phyloP scores from a whole-genome alignment of 2,888 invertebrate genomes.

The Callyntrura sp. region DNA sequence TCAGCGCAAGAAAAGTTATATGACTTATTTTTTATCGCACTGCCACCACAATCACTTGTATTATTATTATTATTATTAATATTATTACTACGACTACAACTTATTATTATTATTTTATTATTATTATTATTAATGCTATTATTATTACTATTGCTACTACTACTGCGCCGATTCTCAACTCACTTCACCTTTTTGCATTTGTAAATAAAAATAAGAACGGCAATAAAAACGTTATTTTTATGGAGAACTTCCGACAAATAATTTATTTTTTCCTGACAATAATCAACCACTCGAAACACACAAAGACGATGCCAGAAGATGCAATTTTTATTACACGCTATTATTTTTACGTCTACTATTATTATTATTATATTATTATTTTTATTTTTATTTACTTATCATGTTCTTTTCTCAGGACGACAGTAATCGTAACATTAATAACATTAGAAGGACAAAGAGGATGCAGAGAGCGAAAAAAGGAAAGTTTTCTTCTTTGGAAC shows the following conservation, averaged over 20 bases:
- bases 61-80: no score
- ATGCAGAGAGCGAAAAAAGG: slow-evolving; percentile 1
- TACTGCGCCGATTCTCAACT: slow-evolving; percentile 9
- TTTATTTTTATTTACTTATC: slow-evolving; percentile 1
- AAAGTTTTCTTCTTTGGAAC: slow-evolving; percentile 38
- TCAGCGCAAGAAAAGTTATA: neutral
- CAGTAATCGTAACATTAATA: neutral
- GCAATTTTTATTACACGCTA: slow-evolving; percentile 42
- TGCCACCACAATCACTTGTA: neutral
- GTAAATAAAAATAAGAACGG: neutral
- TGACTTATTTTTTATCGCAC: neutral
- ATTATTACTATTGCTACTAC: neutral
- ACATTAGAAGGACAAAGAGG: neutral
- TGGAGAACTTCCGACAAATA: slow-evolving; percentile 5
- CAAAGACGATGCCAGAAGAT: neutral
- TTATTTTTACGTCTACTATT: no score
- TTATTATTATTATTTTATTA: no score
- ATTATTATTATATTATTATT: no score
- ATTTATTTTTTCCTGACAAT: slow-evolving; percentile 11
- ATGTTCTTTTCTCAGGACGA: neutral
- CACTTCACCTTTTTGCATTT: slow-evolving; percentile 28
- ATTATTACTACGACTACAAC: no score
- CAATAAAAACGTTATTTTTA: slow-evolving; percentile 24
- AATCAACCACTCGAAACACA: neutral
- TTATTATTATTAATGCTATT: no score